Evolutionary conservation across 2,113 vertebrate species (phyloP).

Genomic region (Eurypyga helias): DNA sequence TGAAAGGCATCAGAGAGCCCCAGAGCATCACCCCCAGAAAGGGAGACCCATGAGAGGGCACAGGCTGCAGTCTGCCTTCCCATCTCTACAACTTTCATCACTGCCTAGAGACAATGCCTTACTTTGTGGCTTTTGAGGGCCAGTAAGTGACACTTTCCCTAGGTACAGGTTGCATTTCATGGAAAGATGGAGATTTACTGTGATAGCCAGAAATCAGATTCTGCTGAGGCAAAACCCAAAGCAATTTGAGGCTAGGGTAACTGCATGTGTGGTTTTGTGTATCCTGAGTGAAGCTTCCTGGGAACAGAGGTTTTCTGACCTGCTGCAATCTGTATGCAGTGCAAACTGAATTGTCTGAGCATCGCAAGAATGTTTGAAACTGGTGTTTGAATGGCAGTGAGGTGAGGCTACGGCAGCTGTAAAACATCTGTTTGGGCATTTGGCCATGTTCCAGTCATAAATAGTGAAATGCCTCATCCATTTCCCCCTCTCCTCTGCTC

Average conservation of each 20-base stretch:
- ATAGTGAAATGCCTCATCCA: not conserved
- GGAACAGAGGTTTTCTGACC: not conserved
- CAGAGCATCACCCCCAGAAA: not conserved
- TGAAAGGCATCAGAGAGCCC: not conserved
- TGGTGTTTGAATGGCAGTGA: not conserved
- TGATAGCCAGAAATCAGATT: not conserved
- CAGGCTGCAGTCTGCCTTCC: not conserved
- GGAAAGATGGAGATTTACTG: not conserved
- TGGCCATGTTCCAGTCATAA: not conserved
- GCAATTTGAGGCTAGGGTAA: not conserved
- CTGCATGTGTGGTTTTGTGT: not conserved
- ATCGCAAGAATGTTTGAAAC: not conserved
- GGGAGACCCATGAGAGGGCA: accelerated
- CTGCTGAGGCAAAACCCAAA: not conserved
- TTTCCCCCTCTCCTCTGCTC: too few relatives aligned
- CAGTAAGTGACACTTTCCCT: not conserved
- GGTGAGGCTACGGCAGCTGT: not conserved
- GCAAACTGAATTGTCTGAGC: not conserved
- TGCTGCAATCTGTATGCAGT: not conserved
- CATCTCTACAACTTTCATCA: accelerated
- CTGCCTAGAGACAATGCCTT: not conserved
- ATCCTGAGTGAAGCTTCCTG: not conserved
- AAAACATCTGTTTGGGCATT: not conserved
- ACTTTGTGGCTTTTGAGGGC: not conserved
- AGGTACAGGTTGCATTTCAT: not conserved